Conservation (phyloP, 2,113 vertebrate species). For the Pedetes capensis region DNA sequence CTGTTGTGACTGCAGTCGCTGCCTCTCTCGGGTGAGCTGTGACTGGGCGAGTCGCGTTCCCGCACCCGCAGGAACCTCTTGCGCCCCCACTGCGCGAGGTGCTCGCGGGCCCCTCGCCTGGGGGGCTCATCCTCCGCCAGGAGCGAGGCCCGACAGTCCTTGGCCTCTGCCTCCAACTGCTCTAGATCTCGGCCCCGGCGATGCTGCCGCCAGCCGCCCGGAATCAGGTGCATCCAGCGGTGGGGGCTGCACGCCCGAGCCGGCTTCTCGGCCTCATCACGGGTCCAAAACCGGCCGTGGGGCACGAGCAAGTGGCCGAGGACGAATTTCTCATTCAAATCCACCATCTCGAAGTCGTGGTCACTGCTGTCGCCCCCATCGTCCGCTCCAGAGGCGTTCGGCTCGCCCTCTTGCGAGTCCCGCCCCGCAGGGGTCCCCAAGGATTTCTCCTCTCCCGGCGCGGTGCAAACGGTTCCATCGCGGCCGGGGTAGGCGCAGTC, state of each 20-base stretch:
- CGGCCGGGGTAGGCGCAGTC: not conserved
- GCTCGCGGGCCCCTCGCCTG: slow-evolving; percentile 49
- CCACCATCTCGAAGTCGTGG: slow-evolving; percentile 87
- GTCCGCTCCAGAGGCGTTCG: slow-evolving; percentile 27
- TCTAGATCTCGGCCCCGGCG: slow-evolving; percentile 84
- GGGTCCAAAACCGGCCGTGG: slow-evolving; percentile 51
- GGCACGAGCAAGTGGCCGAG: slow-evolving; percentile 80
- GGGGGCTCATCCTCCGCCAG: not conserved
- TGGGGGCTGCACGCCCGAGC: slow-evolving; percentile 54
- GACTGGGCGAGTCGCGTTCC: slow-evolving; percentile 75
- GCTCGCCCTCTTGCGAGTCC: slow-evolving; percentile 61
- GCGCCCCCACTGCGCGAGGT: slow-evolving; percentile 57
- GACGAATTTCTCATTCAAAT: slow-evolving; percentile 88
- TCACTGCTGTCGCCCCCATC: slow-evolving; percentile 81
- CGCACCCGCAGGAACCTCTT: slow-evolving; percentile 56
- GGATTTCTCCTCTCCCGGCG: slow-evolving; percentile 23
- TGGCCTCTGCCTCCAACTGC: slow-evolving; percentile 83
- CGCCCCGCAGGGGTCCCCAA: slow-evolving; percentile 25
- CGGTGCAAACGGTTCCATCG: not conserved
- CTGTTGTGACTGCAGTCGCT: slow-evolving; percentile 86
- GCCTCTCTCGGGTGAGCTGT: slow-evolving; percentile 91
- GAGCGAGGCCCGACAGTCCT: slow-evolving; percentile 30
- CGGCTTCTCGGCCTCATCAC: slow-evolving; percentile 53
- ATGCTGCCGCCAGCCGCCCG: slow-evolving; percentile 72
- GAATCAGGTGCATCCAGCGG: slow-evolving; percentile 66